Evolutionary conservation across 2,113 vertebrate species (phyloP).

Genomic region (Crotalus viridis): DNA sequence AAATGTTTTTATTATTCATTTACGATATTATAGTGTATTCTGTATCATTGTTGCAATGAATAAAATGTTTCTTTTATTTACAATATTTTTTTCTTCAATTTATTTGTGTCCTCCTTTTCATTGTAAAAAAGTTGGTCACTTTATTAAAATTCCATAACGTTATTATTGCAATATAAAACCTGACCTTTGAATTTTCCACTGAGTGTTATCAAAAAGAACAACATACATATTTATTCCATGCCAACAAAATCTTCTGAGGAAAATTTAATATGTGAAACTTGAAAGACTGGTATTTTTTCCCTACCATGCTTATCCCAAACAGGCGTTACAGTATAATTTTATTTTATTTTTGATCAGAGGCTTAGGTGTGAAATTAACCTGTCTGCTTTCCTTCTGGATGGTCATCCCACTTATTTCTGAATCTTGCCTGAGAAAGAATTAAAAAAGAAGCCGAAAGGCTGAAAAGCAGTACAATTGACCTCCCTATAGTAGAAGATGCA

Average conservation of each 20-base stretch:
- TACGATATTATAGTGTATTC: too few species aligned
- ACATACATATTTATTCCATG: background rate
- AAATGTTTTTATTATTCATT: too few species aligned
- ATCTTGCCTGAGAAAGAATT: background rate
- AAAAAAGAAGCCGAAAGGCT: slow-evolving; percentile 2
- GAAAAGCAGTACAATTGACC: background rate
- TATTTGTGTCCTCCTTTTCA: too few species aligned
- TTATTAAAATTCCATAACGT: background rate
- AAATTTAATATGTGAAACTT: background rate
- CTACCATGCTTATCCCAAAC: background rate
- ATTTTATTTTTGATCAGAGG: slow-evolving; percentile 11
- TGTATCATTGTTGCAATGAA: too few species aligned
- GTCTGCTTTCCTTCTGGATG: slow-evolving; percentile 15
- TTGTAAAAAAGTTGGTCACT: too few species aligned
- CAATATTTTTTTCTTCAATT: too few species aligned
- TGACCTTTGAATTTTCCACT: slow-evolving; percentile 2
- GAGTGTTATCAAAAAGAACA: slow-evolving; percentile 9
- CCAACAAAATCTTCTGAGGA: slow-evolving; percentile 9
- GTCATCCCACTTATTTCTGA: slow-evolving; percentile 23
- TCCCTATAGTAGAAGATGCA: background rate
- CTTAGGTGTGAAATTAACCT: slow-evolving; percentile 41
- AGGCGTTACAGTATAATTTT: background rate
- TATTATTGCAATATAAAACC: background rate
- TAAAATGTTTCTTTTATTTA: too few species aligned
- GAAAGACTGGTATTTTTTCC: background rate